These are phyloP conservation scores for Recurvirostra avosetta DNA, from an alignment of 2,113 vertebrate genomes.

Conservation along the genomic window DNA sequence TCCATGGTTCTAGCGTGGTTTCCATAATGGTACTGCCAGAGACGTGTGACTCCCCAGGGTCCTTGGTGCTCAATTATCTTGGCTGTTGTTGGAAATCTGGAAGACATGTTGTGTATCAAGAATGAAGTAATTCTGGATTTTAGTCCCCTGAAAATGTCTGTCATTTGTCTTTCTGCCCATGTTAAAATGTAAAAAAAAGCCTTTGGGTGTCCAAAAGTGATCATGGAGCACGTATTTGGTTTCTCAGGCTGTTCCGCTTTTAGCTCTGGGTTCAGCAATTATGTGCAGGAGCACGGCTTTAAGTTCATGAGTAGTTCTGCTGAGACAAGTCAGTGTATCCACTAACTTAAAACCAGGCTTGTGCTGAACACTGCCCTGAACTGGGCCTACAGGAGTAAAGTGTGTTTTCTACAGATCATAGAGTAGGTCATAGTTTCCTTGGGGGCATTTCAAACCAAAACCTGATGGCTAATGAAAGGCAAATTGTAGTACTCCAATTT, in stretches of 20 bases:
- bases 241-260: background rate
- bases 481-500: slow-evolving; percentile 34
- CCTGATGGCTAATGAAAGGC: slow-evolving; percentile 47
- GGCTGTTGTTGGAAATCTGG: background rate
- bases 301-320: background rate
- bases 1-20: background rate
- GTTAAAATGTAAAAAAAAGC: background rate
- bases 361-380: background rate
- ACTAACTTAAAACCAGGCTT: background rate
- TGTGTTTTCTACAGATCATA: slow-evolving; percentile 21
- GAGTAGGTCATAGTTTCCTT: slow-evolving; percentile 17
- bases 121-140: background rate
- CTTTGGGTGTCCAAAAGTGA: background rate
- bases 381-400: background rate
- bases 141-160: background rate
- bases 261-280: background rate
- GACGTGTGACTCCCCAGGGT: background rate
- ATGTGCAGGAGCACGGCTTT: background rate
- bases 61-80: background rate
- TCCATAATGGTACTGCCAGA: background rate
- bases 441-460: slow-evolving; percentile 9
- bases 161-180: background rate
- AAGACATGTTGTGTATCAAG: background rate
- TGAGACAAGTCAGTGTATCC: background rate
- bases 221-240: background rate